phyloP scores from a whole-genome alignment of 2,113 vertebrate genomes.

The Syngnathus typhle region DNA sequence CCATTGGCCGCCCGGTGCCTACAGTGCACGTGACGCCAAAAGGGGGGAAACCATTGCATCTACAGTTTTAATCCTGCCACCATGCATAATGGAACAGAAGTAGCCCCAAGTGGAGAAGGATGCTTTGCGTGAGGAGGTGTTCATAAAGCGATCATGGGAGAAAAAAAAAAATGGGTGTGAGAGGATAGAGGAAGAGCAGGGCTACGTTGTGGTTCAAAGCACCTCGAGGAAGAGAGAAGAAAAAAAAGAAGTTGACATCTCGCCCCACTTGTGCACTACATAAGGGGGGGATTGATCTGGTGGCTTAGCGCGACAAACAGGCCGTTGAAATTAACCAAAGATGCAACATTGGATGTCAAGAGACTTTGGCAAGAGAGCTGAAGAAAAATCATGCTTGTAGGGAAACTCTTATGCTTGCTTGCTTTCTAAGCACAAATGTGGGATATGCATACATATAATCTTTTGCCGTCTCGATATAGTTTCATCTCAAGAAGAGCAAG shows the following conservation, averaged over 20 bases:
- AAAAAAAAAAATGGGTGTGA: conserved; percentile 21
- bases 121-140: conserved; percentile 61
- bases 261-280: conserved; percentile 22
- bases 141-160: conserved; percentile 58
- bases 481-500: conserved; percentile 11
- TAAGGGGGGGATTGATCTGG: conserved; percentile 32
- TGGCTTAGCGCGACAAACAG: conserved; percentile 44
- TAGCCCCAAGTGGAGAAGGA: conserved; percentile 66
- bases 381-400: conserved; percentile 25
- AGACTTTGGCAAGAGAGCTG: conserved; percentile 39
- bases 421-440: conserved; percentile 29
- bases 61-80: conserved; percentile 70
- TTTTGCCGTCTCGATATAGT: conserved; percentile 7
- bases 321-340: conserved; percentile 40
- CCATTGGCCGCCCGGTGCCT: conserved; percentile 57
- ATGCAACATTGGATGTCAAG: conserved; percentile 21
- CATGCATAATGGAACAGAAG: conserved; percentile 73
- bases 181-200: conserved; percentile 40
- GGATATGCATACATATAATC: conserved; percentile 10
- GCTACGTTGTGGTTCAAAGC: conserved; percentile 51
- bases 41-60: conserved; percentile 48
- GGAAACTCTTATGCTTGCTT: conserved; percentile 22
- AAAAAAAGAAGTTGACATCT: conserved; percentile 38
- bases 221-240: conserved; percentile 43
- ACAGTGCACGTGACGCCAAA: conserved; percentile 48